Conservation (phyloP, 2,888 invertebrate genomes). For the Protophormia terraenovae region DNA sequence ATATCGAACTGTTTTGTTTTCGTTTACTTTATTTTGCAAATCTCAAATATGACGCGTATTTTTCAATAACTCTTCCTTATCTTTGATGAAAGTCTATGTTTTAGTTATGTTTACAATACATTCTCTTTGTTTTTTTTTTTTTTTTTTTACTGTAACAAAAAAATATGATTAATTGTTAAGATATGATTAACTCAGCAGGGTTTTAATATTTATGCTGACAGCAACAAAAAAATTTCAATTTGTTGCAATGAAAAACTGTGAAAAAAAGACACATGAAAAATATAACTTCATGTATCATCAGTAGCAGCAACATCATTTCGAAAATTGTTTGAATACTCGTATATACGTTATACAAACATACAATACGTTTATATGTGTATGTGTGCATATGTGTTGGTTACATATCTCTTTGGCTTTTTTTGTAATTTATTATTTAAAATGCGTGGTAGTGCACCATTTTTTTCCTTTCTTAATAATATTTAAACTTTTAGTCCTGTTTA, state of each 20-base stretch:
- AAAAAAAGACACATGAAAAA: slow-evolving; percentile 3
- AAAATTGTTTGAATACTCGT: slow-evolving; percentile 13
- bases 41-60: slow-evolving; percentile 26
- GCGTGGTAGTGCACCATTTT: slow-evolving; percentile 36
- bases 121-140: not conserved
- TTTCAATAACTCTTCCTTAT: slow-evolving; percentile 40
- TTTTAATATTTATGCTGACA: slow-evolving; percentile 55
- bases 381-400: not conserved
- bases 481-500: slow-evolving; percentile 22
- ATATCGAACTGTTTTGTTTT: not conserved
- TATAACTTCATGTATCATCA: slow-evolving; percentile 39
- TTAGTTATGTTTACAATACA: slow-evolving; percentile 15
- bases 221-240: slow-evolving; percentile 47
- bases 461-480: not conserved
- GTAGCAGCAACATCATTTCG: not conserved
- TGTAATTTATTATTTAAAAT: slow-evolving; percentile 49
- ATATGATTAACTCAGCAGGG: slow-evolving; percentile 57
- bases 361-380: not conserved
- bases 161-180: slow-evolving; percentile 56
- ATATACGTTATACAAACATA: not conserved
- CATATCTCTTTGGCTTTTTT: not conserved
- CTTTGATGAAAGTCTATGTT: slow-evolving; percentile 40
- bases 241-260: slow-evolving; percentile 13
- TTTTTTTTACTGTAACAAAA: not conserved
- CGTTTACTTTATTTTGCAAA: not conserved